Evolutionary conservation across 2,113 vertebrate genomes (phyloP), one percentile per base, ranked within the genome.

Genomic region (Thamnaconus septentrionalis): DNA sequence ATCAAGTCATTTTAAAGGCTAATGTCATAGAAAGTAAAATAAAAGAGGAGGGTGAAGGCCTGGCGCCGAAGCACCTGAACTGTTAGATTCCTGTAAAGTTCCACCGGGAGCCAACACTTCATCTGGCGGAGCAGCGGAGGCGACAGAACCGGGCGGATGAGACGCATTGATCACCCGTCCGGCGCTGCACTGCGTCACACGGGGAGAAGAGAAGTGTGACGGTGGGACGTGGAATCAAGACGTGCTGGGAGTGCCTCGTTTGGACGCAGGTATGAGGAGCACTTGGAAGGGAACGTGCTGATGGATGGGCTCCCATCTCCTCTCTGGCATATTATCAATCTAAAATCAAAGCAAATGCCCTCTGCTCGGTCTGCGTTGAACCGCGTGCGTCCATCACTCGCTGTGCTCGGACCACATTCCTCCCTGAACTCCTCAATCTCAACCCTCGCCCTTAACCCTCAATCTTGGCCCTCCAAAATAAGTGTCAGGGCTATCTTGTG

Each of bases 281-380:
- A 49, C 69, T 75, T 66, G 61, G 61, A 61, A 61, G 53, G 41
- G 61, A 60, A 55, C 18, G 58, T 45, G 69, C 59, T 71, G 81
- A 83, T 64, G 56, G 71, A 80, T 78, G 50, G 56, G 52, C 61
- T 40, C 41, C 55, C 56, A 58, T 83, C 81, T 66, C 49, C 52
- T 10, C 47, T 63, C 61, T 78, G 77, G 64, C 77, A 69, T 58
- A 48, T 64, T 75, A 72, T 80, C 64, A 83, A 69, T 80, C 77
- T 77, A 51, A 61, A 50, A 68, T 75, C 67, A 66, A 72, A 75
- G 48, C 49, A 58, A 71, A 72, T 61, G 61, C 46, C 40, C 64
- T 59, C 41, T 58, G 74, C 56, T 75, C 56, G 61, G 41, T 76
- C 73, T 68, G 50, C 61, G 47, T 56, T 62, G 61, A 71, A 53